These are phyloP conservation scores for Dipus sagitta DNA, from an alignment of 2,797 vertebrate genomes.

Conservation along the genomic window DNA sequence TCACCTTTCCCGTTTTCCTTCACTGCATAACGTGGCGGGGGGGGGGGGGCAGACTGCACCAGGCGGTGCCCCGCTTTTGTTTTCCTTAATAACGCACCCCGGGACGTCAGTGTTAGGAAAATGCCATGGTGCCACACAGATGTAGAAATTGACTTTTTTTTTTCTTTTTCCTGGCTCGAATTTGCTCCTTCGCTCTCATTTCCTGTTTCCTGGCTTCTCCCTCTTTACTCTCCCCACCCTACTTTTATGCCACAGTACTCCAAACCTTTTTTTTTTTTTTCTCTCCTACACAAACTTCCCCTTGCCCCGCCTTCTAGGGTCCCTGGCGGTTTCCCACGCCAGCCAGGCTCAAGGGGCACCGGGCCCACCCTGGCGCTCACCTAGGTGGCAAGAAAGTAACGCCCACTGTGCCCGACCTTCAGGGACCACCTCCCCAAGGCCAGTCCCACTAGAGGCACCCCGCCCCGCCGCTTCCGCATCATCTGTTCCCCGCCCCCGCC, in stretches of 20 bases:
- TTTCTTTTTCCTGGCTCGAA: slow-evolving; percentile 36
- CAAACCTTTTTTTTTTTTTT: background rate
- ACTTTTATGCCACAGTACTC: slow-evolving; percentile 43
- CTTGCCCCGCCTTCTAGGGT: background rate
- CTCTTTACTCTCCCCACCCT: slow-evolving; percentile 63
- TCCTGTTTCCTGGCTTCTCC: slow-evolving; percentile 80
- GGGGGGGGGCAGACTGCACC: background rate
- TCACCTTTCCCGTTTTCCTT: background rate
- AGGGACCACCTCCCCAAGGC: background rate
- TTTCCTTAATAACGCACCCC: background rate
- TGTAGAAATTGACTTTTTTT: background rate
- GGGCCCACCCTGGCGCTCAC: slow-evolving; percentile 8
- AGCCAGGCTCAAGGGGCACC: background rate
- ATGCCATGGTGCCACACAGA: slow-evolving; percentile 51
- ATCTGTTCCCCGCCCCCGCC: background rate
- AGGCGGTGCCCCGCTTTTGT: slow-evolving; percentile 61
- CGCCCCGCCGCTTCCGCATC: slow-evolving; percentile 13
- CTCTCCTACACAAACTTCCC: slow-evolving; percentile 72
- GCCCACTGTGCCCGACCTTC: background rate
- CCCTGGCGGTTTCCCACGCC: slow-evolving; percentile 56
- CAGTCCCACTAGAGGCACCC: background rate
- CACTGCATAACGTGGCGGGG: background rate
- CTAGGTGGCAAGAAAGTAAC: slow-evolving; percentile 41
- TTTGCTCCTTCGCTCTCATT: slow-evolving; percentile 71
- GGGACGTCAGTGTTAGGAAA: slow-evolving; percentile 42